These are phyloP conservation scores for Lacanobia oleracea DNA, from an alignment of 2,888 invertebrate species.

Conservation along the genomic window DNA sequence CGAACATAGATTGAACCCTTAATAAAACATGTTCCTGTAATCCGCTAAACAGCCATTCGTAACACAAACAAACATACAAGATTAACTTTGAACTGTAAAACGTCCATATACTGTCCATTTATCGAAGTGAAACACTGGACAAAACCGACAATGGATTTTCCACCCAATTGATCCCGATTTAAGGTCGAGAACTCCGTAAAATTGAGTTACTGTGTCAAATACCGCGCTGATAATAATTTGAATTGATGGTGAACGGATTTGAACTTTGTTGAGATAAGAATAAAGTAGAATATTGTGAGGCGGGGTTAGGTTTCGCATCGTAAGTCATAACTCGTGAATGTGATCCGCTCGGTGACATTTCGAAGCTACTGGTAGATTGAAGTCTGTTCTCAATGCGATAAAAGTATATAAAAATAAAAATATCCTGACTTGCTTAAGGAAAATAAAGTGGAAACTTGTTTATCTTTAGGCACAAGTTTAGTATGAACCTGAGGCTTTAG, in stretches of 20 bases:
- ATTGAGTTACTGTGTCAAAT: slow-evolving; percentile 66
- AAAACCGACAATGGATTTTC: slow-evolving; percentile 64
- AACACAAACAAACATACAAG: slow-evolving; percentile 66
- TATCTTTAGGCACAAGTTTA: slow-evolving; percentile 16
- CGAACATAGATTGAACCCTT: slow-evolving; percentile 56
- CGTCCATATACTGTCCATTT: slow-evolving; percentile 44
- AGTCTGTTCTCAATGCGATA: slow-evolving; percentile 61
- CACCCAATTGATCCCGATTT: slow-evolving; percentile 66
- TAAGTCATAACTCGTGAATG: slow-evolving; percentile 71
- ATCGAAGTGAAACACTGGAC: slow-evolving; percentile 45
- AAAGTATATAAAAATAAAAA: slow-evolving; percentile 60
- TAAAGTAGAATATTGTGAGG: slow-evolving; percentile 48
- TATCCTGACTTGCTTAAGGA: slow-evolving; percentile 37
- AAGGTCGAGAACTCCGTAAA: slow-evolving; percentile 67
- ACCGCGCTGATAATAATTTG: slow-evolving; percentile 55
- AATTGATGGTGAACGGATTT: slow-evolving; percentile 28
- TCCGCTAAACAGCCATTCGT: slow-evolving; percentile 62
- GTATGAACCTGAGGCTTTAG: no score
- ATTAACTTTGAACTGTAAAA: slow-evolving; percentile 65
- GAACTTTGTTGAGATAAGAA: slow-evolving; percentile 11
- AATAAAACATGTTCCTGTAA: slow-evolving; percentile 61
- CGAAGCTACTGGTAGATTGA: slow-evolving; percentile 66
- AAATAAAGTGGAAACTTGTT: slow-evolving; percentile 47
- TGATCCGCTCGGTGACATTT: slow-evolving; percentile 71
- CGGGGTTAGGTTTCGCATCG: slow-evolving; percentile 39